phyloP scores from a whole-genome alignment of 35 echinoderm and acorn worm species.

The Apostichopus californicus region DNA sequence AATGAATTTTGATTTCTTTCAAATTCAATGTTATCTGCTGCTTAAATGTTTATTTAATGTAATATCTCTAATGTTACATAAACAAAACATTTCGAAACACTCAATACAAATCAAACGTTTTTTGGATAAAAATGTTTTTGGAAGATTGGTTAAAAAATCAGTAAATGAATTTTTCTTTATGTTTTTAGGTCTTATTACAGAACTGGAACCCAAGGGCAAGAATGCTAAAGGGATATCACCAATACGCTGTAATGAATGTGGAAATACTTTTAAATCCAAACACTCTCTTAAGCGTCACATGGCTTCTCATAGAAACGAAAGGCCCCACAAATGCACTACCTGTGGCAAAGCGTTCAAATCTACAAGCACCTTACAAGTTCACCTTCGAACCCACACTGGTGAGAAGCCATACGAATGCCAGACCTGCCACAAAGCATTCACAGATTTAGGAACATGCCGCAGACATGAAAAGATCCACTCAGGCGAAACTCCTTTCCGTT shows the following conservation, averaged over 20 bases:
- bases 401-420: slow-evolving; percentile 80
- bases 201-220: neutral
- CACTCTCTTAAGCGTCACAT: neutral
- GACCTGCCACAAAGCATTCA: slow-evolving; percentile 68
- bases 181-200: neutral
- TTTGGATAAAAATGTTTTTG: too few species aligned
- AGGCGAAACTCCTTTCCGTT: slow-evolving; percentile 62
- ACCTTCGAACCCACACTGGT: slow-evolving; percentile 67
- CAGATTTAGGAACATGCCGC: slow-evolving; percentile 48
- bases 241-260: neutral
- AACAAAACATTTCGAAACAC: too few species aligned
- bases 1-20: too few species aligned
- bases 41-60: too few species aligned
- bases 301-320: slow-evolving; percentile 19
- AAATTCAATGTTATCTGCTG: too few species aligned
- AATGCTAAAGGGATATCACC: neutral
- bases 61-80: too few species aligned
- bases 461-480: slow-evolving; percentile 72
- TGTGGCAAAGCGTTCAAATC: slow-evolving; percentile 71
- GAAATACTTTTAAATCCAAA: neutral
- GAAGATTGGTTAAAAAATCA: too few species aligned
- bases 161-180: too few species aligned
- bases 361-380: slow-evolving; percentile 24
- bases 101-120: too few species aligned
- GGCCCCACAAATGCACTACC: slow-evolving; percentile 53